phyloP scores from a whole-genome alignment of 2,888 invertebrate genomes.

The Pyralis farinalis region DNA sequence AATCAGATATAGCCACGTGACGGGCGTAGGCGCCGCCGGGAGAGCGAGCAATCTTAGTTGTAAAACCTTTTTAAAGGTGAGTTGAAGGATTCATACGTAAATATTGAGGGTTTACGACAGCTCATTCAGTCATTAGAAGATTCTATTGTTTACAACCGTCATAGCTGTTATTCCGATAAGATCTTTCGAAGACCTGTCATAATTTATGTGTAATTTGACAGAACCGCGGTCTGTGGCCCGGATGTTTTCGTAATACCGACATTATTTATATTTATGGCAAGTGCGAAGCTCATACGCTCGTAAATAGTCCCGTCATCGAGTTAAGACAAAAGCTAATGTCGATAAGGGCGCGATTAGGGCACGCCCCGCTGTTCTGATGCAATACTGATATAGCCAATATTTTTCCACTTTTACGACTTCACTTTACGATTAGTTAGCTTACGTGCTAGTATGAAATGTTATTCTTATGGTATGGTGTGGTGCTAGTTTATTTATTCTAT shows the following conservation, averaged over 20 bases:
- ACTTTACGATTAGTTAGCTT: constrained; percentile 46
- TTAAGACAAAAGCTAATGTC: constrained; percentile 72
- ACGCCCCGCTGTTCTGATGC: constrained; percentile 63
- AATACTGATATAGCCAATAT: constrained; percentile 59
- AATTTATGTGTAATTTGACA: constrained; percentile 79
- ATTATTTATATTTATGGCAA: constrained; percentile 77
- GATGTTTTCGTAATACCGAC: constrained; percentile 51
- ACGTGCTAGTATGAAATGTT: constrained; percentile 11
- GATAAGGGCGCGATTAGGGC: constrained; percentile 66
- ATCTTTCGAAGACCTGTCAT: constrained; percentile 64
- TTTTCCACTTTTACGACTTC: constrained; percentile 62
- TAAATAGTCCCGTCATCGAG: constrained; percentile 71
- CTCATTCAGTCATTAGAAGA: constrained; percentile 75
- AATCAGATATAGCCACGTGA: constrained; percentile 69
- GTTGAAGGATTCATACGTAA: constrained; percentile 73
- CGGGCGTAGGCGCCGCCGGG: constrained; percentile 64
- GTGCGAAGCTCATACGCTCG: constrained; percentile 46
- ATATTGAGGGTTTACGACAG: constrained; percentile 74
- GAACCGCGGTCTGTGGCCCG: constrained; percentile 43
- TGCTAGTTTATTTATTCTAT: no score
- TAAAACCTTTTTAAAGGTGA: constrained; percentile 73
- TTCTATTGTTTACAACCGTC: constrained; percentile 70
- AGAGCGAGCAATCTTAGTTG: constrained; percentile 58
- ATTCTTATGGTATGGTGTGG: no score
- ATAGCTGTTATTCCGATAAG: constrained; percentile 68